Evolutionary conservation across 2,797 vertebrate genomes (phyloP).

Genomic region (Apogon hyalosoma): DNA sequence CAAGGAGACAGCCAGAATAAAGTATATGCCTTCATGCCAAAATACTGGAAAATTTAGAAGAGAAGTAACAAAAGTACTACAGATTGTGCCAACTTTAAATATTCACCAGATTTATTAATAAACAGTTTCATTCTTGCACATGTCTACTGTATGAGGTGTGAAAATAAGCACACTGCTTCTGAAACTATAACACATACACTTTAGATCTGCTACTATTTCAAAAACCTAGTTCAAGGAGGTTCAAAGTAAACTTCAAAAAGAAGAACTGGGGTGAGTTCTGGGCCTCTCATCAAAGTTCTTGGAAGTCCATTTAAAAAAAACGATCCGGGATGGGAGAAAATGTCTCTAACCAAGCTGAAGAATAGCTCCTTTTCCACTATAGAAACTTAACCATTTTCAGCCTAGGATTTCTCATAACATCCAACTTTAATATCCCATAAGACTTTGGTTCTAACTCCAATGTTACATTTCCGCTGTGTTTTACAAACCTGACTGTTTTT

Average conservation of each 20-base stretch:
- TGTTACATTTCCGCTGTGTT: too few species aligned
- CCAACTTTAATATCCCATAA: too few species aligned
- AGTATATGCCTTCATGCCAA: neutral
- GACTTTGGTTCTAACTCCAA: too few species aligned
- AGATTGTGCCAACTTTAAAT: neutral
- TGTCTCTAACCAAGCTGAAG: neutral
- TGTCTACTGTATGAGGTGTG: neutral
- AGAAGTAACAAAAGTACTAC: neutral
- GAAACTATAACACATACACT: neutral
- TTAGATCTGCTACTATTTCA: neutral
- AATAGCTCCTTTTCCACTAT: neutral
- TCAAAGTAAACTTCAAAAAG: slow-evolving; percentile 2
- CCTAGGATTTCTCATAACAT: too few species aligned
- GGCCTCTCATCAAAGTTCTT: slow-evolving; percentile 6
- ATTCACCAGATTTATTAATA: slow-evolving; percentile 15
- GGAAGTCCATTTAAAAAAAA: slow-evolving; percentile 10
- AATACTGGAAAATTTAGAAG: neutral
- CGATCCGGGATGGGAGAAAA: neutral
- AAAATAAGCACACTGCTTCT: neutral
- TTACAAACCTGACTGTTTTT: too few species aligned
- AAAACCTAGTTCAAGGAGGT: neutral
- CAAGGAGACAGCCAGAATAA: slow-evolving; percentile 5
- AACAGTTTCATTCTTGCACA: neutral
- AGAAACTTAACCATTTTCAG: too few species aligned
- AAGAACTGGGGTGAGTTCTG: neutral